Conservation (phyloP, 2,888 invertebrate species). For the Ormia ochracea region DNA sequence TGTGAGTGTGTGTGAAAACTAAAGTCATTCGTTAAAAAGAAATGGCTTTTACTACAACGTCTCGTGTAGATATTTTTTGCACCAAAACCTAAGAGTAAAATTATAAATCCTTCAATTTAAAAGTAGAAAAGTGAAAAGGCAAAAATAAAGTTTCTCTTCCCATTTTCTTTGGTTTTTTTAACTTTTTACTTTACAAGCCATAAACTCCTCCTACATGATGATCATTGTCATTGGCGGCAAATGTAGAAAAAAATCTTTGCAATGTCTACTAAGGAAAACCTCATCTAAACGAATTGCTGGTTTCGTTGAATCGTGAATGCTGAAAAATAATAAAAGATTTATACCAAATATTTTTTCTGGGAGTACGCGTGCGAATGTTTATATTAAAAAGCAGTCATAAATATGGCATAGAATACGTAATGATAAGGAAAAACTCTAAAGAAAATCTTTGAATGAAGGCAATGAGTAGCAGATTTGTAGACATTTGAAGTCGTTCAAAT, state of each 20-base stretch:
- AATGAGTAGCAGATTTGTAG: constrained; percentile 48
- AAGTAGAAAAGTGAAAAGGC: constrained; percentile 17
- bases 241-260: not conserved
- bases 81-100: constrained; percentile 47
- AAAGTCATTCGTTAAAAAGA: constrained; percentile 48
- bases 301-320: constrained; percentile 29
- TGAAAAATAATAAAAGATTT: constrained; percentile 40
- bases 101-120: constrained; percentile 47
- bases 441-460: constrained; percentile 40
- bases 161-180: not conserved
- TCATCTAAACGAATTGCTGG: constrained; percentile 59
- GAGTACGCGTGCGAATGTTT: not conserved
- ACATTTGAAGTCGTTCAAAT: constrained; percentile 50
- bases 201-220: constrained; percentile 49
- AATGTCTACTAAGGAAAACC: constrained; percentile 49
- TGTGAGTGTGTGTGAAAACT: not conserved
- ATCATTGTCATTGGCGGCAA: constrained; percentile 14
- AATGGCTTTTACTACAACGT: constrained; percentile 38
- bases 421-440: constrained; percentile 28
- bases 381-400: constrained; percentile 18
- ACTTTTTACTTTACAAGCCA: constrained; percentile 36
- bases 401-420: constrained; percentile 21
- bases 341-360: constrained; percentile 36
- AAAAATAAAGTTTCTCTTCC: constrained; percentile 14
- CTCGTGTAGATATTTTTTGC: constrained; percentile 15